Base-by-base conservation (phyloP, 2,113 vertebrate species). In the Crocuta crocuta region DNA sequence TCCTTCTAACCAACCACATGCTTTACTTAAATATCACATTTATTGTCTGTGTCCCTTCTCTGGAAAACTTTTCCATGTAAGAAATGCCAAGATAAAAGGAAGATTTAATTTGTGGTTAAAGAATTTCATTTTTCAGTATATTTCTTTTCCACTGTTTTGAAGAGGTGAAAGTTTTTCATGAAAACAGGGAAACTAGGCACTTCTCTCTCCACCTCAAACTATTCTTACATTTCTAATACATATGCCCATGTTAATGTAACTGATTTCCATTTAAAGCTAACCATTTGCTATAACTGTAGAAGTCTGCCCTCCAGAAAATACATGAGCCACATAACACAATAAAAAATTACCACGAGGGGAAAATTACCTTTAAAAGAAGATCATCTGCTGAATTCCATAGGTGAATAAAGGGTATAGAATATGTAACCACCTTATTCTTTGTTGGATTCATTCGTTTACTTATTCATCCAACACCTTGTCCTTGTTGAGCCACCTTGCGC, bases 181-280 rank as follows among this genome's bases (percentile, higher is more conserved):
- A 48, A 94, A 94, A 88, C 63, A 43, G 28, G 45, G 21, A 93
- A 97, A 92, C 45, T 2, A 55, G 53, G n/a, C 16, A 10, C 35
- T 58, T 79, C 39, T 92, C 1, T 33, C 61, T 86, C 17, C 78
- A 28, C 15, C 17, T 33, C n/a, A 84, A 43, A 23, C 35, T 63
- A 19, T 87, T 80, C 66, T 89, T 63, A 71, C 10, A 45, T 11
- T 6, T 71, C 48, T 53, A 71, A 43, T 84, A 63, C 28, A 35
- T 17, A n/a, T 9, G 33, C 19, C 84, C 10, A 10, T 76, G 53
- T 81, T 43, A 85, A 94, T 70, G 33, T 5, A 58, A 84, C 6
- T 95, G 74, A 71, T 90, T 93, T 82, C 53, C 28, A 87, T 21
- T 84, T 65, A 78, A 94, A 53, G 43, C 68, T 87, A 74, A 76